Evolutionary conservation across 1,140 invertebrate genomes (phyloP).

Genomic region (Oncopodura yosiiana): DNA sequence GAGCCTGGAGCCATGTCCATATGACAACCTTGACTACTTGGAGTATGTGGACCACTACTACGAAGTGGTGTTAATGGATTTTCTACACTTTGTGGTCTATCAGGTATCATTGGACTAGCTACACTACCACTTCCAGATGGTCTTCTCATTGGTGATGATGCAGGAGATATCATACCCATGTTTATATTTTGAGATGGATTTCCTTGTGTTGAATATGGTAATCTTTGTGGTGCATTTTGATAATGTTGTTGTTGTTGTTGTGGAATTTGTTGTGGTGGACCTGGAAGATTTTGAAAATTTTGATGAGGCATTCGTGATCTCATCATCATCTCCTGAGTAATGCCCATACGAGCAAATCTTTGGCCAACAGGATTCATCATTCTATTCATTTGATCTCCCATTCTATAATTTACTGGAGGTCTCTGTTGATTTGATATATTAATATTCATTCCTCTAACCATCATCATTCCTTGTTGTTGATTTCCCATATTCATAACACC

Average conservation of each 20-base stretch:
- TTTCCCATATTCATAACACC: not conserved
- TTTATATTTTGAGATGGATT: constrained; percentile 23
- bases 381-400: constrained; percentile 19
- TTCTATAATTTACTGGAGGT: constrained; percentile 15
- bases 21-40: constrained; percentile 33
- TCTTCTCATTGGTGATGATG: constrained; percentile 35
- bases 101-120: constrained; percentile 36
- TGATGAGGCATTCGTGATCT: constrained; percentile 19
- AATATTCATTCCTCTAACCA: constrained; percentile 17
- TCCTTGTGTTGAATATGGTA: constrained; percentile 28
- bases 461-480: constrained; percentile 15
- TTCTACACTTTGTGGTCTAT: constrained; percentile 34
- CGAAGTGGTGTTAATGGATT: constrained; percentile 34
- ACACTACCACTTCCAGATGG: constrained; percentile 37
- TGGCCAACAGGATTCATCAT: constrained; percentile 15
- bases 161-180: constrained; percentile 26
- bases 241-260: constrained; percentile 19
- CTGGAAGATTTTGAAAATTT: constrained; percentile 18
- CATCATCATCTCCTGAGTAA: constrained; percentile 29
- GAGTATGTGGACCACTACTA: constrained; percentile 32
- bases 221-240: constrained; percentile 3
- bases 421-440: constrained; percentile 24
- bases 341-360: constrained; percentile 22
- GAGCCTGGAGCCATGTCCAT: constrained; percentile 24
- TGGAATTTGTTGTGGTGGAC: constrained; percentile 15